phyloP scores from a whole-genome alignment of 2,797 vertebrate species.

The Erethizon dorsatum region DNA sequence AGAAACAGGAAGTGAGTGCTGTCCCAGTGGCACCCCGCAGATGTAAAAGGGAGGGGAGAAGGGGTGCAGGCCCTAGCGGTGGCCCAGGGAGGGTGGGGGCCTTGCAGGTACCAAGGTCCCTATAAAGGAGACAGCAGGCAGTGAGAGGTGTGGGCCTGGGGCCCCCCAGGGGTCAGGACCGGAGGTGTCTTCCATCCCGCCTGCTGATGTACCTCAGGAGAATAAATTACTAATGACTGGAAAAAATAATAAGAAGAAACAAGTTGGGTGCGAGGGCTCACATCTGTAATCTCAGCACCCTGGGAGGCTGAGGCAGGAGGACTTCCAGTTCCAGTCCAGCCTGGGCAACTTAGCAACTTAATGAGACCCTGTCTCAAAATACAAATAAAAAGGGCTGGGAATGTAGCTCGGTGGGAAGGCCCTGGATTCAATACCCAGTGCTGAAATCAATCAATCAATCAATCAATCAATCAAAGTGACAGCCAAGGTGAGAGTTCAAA shows the following conservation, averaged over 20 bases:
- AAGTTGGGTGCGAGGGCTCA: not conserved
- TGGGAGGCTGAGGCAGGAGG: not conserved
- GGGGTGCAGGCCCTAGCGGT: not conserved
- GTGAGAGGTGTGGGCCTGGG: not conserved
- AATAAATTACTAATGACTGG: not conserved
- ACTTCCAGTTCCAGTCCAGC: too few relatives aligned
- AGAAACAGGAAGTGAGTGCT: not conserved
- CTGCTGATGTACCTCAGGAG: not conserved
- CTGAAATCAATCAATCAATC: not conserved
- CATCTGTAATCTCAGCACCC: not conserved
- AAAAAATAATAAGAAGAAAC: too few relatives aligned
- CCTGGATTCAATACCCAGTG: not conserved
- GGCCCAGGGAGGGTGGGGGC: not conserved
- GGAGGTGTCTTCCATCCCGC: not conserved
- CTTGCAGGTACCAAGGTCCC: not conserved
- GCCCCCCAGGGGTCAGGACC: not conserved
- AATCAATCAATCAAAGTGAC: not conserved
- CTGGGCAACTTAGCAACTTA: not conserved
- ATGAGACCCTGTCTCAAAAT: not conserved
- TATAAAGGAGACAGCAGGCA: not conserved
- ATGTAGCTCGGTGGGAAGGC: not conserved
- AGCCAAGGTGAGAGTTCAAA: not conserved
- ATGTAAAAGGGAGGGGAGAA: not conserved
- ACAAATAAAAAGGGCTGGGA: not conserved
- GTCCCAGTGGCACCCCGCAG: not conserved